Percentiles rank a stretch among this genome's conserved stretches.
Evolutionary conservation across 2,888 invertebrate genomes (phyloP).

Genomic region (Choristoneura rosaceana): DNA sequence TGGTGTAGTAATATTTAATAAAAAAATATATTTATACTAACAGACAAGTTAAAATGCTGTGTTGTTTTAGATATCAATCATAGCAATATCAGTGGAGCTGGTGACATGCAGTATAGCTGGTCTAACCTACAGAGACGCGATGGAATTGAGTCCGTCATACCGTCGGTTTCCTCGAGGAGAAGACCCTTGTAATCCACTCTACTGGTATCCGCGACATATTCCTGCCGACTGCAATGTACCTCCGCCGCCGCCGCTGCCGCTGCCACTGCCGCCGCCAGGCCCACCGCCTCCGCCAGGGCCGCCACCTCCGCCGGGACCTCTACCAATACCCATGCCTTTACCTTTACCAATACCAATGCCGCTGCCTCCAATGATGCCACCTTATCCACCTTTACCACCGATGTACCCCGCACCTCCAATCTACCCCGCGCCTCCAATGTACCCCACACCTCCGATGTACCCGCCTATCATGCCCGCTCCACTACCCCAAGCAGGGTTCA

Average conservation of each 20-base stretch:
- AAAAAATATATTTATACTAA: no score
- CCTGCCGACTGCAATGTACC: constrained; percentile 53
- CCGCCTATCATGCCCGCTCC: constrained; percentile 45
- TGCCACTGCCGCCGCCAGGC: constrained; percentile 13
- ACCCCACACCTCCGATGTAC: constrained; percentile 10
- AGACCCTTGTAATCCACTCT: constrained; percentile 71
- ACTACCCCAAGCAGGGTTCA: constrained; percentile 55
- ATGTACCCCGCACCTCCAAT: background rate
- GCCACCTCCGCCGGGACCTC: constrained; percentile 3
- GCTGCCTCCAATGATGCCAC: constrained; percentile 24
- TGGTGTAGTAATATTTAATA: no score
- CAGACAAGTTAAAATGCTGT: background rate
- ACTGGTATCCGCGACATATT: constrained; percentile 66
- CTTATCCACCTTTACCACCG: constrained; percentile 3
- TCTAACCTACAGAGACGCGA: constrained; percentile 57
- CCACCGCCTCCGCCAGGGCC: constrained; percentile 31
- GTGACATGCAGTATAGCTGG: constrained; percentile 59
- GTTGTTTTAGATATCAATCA: constrained; percentile 53
- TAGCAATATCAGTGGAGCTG: constrained; percentile 44
- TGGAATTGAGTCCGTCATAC: constrained; percentile 42
- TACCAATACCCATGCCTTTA: constrained; percentile 40
- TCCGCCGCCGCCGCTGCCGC: constrained; percentile 18
- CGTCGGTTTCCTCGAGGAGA: constrained; percentile 44
- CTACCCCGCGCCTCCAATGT: constrained; percentile 9
- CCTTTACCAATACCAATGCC: constrained; percentile 40